These are phyloP conservation scores for Falco concolor DNA, from an alignment of 2,797 vertebrate genomes.

Conservation along the genomic window DNA sequence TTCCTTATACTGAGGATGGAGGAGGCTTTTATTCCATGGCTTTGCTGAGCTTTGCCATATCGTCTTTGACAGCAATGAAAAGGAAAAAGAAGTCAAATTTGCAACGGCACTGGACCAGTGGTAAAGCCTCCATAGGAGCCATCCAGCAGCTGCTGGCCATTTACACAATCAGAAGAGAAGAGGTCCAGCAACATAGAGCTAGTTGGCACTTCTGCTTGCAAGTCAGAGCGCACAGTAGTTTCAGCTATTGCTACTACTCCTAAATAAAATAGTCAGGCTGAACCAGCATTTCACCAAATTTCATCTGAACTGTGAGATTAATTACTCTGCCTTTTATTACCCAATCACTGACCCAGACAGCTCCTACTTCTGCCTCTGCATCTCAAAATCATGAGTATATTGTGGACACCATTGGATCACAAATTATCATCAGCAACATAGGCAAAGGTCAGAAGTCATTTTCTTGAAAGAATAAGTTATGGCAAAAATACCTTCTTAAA, in stretches of 20 bases:
- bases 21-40: background rate
- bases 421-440: background rate
- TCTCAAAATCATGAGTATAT: background rate
- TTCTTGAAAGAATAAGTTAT: background rate
- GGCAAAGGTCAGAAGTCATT: background rate
- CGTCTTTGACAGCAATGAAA: background rate
- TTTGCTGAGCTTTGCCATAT: background rate
- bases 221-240: background rate
- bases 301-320: background rate
- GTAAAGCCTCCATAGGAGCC: background rate
- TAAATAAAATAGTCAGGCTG: background rate
- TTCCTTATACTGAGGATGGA: background rate
- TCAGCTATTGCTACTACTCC: background rate
- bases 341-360: background rate
- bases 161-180: background rate
- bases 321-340: background rate
- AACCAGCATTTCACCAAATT: background rate
- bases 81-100: background rate
- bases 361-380: background rate
- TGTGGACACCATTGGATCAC: background rate
- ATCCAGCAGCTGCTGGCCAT: background rate
- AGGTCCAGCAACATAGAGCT: background rate
- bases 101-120: background rate
- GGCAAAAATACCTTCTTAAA: background rate
- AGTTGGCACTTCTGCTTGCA: background rate